A percentile compares a stretch with the other conserved stretches of the same genome.
phyloP scores from a whole-genome alignment of 2,888 invertebrate genomes.

The Melieria picta region DNA sequence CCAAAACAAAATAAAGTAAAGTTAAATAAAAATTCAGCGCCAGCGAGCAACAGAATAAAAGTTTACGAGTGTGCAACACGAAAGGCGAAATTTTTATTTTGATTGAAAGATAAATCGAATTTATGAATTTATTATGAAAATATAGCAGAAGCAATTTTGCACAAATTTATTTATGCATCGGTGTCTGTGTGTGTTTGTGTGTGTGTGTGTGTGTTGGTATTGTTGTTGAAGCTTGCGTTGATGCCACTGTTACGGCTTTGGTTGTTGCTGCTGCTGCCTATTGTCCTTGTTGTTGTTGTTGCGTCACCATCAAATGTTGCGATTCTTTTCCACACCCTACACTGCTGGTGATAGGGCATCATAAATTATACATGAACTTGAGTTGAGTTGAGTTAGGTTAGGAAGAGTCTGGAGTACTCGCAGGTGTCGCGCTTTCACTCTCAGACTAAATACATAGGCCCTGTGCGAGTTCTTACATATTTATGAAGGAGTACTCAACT shows the following conservation, averaged over 20 bases:
- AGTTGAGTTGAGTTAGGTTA: no score
- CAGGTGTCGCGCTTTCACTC: no score
- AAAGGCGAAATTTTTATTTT: conserved; percentile 50
- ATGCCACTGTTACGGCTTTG: background rate
- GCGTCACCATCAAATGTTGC: background rate
- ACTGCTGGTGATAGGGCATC: no score
- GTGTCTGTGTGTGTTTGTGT: conserved; percentile 4
- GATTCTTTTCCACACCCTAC: no score
- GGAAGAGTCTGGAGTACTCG: no score
- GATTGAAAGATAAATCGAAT: conserved; percentile 63
- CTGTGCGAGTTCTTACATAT: no score
- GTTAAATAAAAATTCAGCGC: background rate
- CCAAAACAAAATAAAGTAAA: conserved; percentile 12
- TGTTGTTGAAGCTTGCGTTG: background rate
- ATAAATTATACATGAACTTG: no score
- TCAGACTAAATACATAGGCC: no score
- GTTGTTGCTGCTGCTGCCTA: conserved; percentile 1
- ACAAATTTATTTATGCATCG: conserved; percentile 32
- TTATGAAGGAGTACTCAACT: no score
- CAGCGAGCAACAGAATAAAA: background rate
- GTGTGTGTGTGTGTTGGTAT: background rate
- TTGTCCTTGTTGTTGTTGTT: background rate
- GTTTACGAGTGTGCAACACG: conserved; percentile 6
- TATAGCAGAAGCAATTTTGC: conserved; percentile 50
- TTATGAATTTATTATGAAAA: conserved; percentile 60